Base-by-base conservation (phyloP, 2,888 invertebrate genomes). In the Chironomus riparius region DNA sequence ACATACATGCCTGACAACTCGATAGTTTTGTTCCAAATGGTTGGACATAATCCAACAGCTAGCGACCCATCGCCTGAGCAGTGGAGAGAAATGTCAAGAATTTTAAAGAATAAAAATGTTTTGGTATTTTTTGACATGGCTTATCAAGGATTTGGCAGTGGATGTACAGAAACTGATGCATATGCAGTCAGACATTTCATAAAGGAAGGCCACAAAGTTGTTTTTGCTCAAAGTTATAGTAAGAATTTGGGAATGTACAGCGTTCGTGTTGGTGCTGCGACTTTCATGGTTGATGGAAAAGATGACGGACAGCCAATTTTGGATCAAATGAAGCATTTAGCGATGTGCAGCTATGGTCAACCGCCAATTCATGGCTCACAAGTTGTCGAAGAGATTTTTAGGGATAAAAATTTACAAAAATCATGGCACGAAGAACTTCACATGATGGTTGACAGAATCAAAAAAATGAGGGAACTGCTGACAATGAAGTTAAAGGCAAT, bases 111-210 rank as follows among this genome's bases (percentile, higher is more conserved):
- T 77, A 89, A 86, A 80, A 91, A 95, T 76, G 83, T 98, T 24
- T 92, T 92, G 82, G 94, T 96, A 28, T 98, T 91, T 87, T 96
- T 98, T 83, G 98, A 99, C 85, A 96, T 98, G 97, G 98, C 98
- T 48, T 98, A 98, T 86, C 98, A 98, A 86, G 97, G 96, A 56
- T 97, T 97, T 85, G 96, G 96, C 5, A 93, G 93, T 76, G 94
- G 98, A 75, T 90, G 92, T 83, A 90, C 93, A 4, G 90, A 91
- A 81, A 89, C 87, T 79, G 98, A 99, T 85, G 95, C 98, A 1
- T 89, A 88, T 81, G 95, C 97, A 24, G 90, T 98, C 0, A 88
- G 97, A 69, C 85, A 89, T 79, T 98, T 99, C 83, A 87, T 95
- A 77, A 87, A 92, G 77, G 94, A 97, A 70, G 97, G 97, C 0